These are phyloP conservation scores for Drosophila greeni DNA, from an alignment of 2,888 invertebrate genomes.

Conservation along the genomic window DNA sequence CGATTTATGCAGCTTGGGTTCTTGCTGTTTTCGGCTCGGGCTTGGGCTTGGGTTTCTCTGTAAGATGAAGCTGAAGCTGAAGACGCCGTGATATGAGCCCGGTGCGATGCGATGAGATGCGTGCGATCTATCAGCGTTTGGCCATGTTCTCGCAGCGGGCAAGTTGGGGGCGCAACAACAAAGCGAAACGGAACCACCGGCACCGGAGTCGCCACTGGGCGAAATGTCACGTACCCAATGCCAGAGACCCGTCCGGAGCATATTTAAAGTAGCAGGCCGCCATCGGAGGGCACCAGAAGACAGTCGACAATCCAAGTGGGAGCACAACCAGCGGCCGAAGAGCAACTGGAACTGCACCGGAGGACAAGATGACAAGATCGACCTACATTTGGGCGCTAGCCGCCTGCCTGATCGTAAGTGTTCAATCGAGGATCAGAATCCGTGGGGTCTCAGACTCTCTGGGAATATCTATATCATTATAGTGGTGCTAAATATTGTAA, in stretches of 20 bases:
- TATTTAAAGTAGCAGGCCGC: conserved; percentile 74
- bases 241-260: conserved; percentile 47
- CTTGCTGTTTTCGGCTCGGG: conserved; percentile 6
- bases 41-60: conserved; percentile 46
- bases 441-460: too few relatives aligned
- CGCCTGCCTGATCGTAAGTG: conserved; percentile 77
- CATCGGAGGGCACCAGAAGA: conserved; percentile 66
- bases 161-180: conserved; percentile 49
- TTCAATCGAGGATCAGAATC: conserved; percentile 9
- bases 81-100: conserved; percentile 61
- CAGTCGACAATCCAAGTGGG: conserved; percentile 65
- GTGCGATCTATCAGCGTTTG: conserved; percentile 68
- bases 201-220: conserved; percentile 44
- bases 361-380: conserved; percentile 73
- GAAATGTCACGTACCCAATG: conserved; percentile 74
- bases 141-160: conserved; percentile 55
- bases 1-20: conserved; percentile 11
- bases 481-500: neutral
- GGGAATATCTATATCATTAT: too few relatives aligned
- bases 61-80: conserved; percentile 34
- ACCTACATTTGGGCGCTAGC: conserved; percentile 71
- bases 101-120: conserved; percentile 48
- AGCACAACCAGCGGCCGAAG: conserved; percentile 48
- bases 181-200: conserved; percentile 55
- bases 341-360: conserved; percentile 57